phyloP scores from a whole-genome alignment of 2,888 invertebrate species.

The Nipponacmea schrenckii region DNA sequence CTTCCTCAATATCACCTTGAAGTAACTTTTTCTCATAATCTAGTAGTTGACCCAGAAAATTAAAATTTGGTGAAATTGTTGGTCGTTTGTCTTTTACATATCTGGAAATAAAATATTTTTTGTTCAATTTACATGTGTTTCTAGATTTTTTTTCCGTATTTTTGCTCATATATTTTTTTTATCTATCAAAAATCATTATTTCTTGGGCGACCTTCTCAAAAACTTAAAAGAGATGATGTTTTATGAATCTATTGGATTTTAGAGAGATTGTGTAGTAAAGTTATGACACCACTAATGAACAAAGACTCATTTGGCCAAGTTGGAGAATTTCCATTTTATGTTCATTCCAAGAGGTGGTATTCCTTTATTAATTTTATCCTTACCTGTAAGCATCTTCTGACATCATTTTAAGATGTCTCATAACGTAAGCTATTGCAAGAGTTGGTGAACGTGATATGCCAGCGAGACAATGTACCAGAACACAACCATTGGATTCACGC shows the following conservation, averaged over 20 bases:
- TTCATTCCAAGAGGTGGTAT: too few relatives aligned
- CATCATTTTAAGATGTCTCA: conserved; percentile 71
- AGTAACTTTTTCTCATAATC: conserved; percentile 71
- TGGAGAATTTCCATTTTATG: too few relatives aligned
- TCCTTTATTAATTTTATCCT: conserved; percentile 13
- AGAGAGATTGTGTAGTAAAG: too few relatives aligned
- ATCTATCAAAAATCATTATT: too few relatives aligned
- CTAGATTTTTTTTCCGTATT: too few relatives aligned
- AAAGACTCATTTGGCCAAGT: too few relatives aligned
- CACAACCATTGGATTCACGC: conserved; percentile 71
- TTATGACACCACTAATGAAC: too few relatives aligned
- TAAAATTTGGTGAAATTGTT: conserved; percentile 75
- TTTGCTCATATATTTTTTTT: too few relatives aligned
- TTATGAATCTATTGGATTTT: too few relatives aligned
- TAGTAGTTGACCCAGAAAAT: conserved; percentile 74
- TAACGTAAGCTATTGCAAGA: conserved; percentile 74
- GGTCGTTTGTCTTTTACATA: conserved; percentile 73
- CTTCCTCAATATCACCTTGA: conserved; percentile 46
- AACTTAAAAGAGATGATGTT: too few relatives aligned
- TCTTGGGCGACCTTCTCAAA: too few relatives aligned
- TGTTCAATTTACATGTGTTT: neutral
- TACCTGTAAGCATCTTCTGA: conserved; percentile 74
- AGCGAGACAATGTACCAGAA: conserved; percentile 73
- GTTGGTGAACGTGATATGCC: conserved; percentile 74
- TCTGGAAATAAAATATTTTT: conserved; percentile 56